Evolutionary conservation across 2,888 invertebrate species (phyloP).

Genomic region (Beris chalybata): DNA sequence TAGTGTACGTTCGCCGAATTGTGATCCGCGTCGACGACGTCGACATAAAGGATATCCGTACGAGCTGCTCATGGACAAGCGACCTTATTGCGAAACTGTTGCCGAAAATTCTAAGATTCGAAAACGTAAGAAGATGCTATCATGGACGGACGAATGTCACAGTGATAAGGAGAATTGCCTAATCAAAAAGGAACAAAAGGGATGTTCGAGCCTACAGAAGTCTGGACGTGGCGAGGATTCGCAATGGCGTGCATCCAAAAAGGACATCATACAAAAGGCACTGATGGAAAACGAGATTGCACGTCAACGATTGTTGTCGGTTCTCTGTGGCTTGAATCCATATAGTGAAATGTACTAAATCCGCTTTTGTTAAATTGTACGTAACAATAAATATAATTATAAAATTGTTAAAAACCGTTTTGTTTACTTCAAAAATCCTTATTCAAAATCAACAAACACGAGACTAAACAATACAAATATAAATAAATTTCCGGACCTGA

Average conservation of each 20-base stretch:
- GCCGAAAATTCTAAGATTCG: background rate
- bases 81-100: constrained; percentile 3
- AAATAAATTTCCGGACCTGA: no score
- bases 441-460: no score
- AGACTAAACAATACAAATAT: no score
- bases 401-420: no score
- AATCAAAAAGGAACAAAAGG: background rate
- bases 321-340: constrained; percentile 17
- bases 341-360: constrained; percentile 8
- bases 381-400: no score
- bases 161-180: background rate
- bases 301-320: constrained; percentile 12
- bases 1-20: background rate
- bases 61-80: constrained; percentile 12
- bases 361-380: no score
- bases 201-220: background rate
- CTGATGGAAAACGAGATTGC: constrained; percentile 29
- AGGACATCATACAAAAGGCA: constrained; percentile 19
- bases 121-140: constrained; percentile 1
- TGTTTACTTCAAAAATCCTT: no score
- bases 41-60: constrained; percentile 3
- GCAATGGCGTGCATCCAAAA: background rate
- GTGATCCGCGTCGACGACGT: background rate
- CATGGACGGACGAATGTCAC: background rate
- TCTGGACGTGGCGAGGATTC: background rate